Base-by-base conservation (phyloP, 1,140 invertebrate genomes). In the Platyura marginata region DNA sequence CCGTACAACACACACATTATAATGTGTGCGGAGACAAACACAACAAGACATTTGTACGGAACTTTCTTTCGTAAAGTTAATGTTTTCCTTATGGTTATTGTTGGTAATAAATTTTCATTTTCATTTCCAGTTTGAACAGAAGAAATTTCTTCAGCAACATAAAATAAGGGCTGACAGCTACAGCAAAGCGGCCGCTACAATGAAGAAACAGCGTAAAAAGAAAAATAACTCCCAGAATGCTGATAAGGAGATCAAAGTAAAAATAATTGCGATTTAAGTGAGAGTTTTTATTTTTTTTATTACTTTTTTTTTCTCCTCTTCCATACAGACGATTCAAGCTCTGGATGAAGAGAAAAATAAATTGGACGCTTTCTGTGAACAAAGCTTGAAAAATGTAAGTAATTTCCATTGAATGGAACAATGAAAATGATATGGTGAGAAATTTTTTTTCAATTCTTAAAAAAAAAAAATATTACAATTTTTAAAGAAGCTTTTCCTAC, bases 261-360 rank as follows among this genome's bases (percentile, higher is more conserved):
- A 52, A 49, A 32, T 36, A 9, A 32, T 9, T 9, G n/a, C 29
- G 29, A 32, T 9, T 32, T 32, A 32, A 9, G n/a, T n/a, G n/a
- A n/a, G n/a, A n/a, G n/a, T n/a, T n/a, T 29, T 29, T 29, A 29
- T 29, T 29, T n/a, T n/a, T n/a, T n/a, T n/a, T n/a, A n/a, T n/a
- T 29, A 29, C 25, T 29, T 29, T 29, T 29, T 29, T 29, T 8
- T 8, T 8, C 25, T 29, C n/a, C n/a, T n/a, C n/a, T n/a, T n/a
- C n/a, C n/a, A n/a, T 71, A 25, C 65, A 84, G 81, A 84, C 81
- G 56, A 79, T 90, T 75, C 86, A 90, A 69, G 74, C 83, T 50
- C 63, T 90, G 51, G 86, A 90, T 62, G 86, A 90, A 55, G 85
- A 90, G 59, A 86, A 88, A 66, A 79, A 81, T 15, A 89, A 88